phyloP scores from a whole-genome alignment of 2,797 vertebrate species.

The Muraenolepis orangiensis region DNA sequence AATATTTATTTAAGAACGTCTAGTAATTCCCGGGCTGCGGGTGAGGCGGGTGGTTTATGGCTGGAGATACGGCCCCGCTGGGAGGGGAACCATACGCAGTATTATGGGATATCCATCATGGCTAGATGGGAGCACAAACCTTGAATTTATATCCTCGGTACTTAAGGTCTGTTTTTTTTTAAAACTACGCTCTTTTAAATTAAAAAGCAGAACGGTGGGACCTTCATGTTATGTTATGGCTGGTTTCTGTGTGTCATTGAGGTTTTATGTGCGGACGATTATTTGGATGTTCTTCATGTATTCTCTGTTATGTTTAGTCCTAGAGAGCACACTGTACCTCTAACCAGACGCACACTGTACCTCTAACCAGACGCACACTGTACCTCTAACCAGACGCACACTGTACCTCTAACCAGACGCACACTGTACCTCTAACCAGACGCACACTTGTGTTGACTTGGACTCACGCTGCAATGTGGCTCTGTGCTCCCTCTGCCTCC shows the following conservation, averaged over 20 bases:
- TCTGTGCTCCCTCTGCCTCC: no score
- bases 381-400: no score
- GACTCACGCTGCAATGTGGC: no score
- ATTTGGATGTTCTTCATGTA: neutral
- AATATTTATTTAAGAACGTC: neutral
- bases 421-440: no score
- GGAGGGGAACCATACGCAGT: neutral
- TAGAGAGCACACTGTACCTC: neutral
- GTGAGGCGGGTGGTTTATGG: neutral
- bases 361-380: no score
- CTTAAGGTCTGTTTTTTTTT: no score
- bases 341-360: no score
- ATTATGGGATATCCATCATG: neutral
- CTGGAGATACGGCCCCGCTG: neutral
- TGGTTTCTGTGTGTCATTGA: no score
- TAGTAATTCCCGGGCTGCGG: neutral
- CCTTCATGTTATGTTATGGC: neutral
- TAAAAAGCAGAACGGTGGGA: neutral
- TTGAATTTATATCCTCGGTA: neutral
- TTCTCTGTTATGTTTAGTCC: neutral
- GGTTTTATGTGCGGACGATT: neutral
- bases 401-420: no score
- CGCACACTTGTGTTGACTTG: no score
- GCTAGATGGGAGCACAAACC: neutral
- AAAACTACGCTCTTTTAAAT: no score